phyloP scores from a whole-genome alignment of 2,888 invertebrate species.

The Lacanobia oleracea region DNA sequence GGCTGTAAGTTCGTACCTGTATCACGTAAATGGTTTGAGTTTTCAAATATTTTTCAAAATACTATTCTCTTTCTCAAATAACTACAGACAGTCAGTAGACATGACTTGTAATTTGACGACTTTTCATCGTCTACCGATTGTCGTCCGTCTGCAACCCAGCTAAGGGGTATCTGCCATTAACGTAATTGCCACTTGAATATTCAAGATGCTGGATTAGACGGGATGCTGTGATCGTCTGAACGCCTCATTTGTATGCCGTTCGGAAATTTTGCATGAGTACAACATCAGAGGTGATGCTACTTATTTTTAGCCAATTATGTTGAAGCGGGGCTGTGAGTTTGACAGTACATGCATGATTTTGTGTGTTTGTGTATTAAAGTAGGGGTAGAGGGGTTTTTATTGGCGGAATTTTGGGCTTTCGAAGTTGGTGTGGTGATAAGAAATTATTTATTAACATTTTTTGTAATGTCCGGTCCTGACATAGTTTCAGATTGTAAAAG shows the following conservation, averaged over 20 bases:
- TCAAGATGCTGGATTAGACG: slow-evolving; percentile 72
- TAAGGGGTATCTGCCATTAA: slow-evolving; percentile 71
- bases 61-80: no score
- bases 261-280: slow-evolving; percentile 64
- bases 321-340: not conserved
- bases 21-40: no score
- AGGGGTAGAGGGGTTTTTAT: not conserved
- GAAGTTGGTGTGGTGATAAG: no score
- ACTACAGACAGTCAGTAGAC: no score
- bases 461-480: no score
- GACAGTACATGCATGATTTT: not conserved
- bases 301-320: slow-evolving; percentile 53
- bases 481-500: no score
- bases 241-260: slow-evolving; percentile 70
- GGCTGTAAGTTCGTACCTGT: no score
- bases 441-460: no score
- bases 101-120: not conserved
- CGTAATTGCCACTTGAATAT: slow-evolving; percentile 77
- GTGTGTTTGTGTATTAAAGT: not conserved
- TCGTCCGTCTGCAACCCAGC: slow-evolving; percentile 28
- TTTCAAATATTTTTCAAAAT: no score
- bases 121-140: not conserved
- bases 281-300: slow-evolving; percentile 56
- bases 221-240: slow-evolving; percentile 68
- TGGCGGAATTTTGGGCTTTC: not conserved